Evolutionary conservation across 2,888 invertebrate species (phyloP), one percentile per base, ranked within the genome.

Genomic region (Lasius fuliginosus): DNA sequence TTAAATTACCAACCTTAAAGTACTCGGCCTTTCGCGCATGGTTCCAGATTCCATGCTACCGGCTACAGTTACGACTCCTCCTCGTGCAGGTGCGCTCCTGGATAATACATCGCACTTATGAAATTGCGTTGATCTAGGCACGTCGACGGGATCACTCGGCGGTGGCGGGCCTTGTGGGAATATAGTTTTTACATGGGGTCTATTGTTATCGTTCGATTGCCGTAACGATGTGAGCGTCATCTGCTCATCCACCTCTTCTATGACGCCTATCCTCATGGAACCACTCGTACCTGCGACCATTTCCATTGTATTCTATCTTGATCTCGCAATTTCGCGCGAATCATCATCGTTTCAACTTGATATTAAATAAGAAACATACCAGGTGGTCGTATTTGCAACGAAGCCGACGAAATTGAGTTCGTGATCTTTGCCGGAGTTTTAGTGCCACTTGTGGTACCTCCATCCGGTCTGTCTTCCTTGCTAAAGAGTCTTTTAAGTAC

Each of bases 401-500:
- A 95, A 27, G 92, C 91, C 1, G 94, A 86, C 0, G 95, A 95
- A 62, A 90, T 91, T 0, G 94, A 94, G 77, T 90, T 91, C 0
- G 92, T 93, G 89, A 94, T 92, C 95, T 95, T 95, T 86, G 95
- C 96, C 82, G 96, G 96, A 0, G 96, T 95, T 91, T 96, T 96
- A 30, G 94, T 93, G 9, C 92, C 92, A n/a, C 89, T 91, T 0
- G 90, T 89, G 5, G 85, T 86, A 5, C 92, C 68, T 9, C 95
- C 95, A 27, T 95, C 95, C 0, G 95, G 95, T 49, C 95, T 95
- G 65, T 98, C 98, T 86, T 98, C 98, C 85, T 97, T 96, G 69
- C 97, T 97, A 92, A 98, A 97, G 76, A 98, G 95, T 87, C 97
- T 96, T 93, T 97, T 97, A 9, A 98, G 94, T 92, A 97, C 97